phyloP scores from a whole-genome alignment of 2,797 vertebrate species.

The Anomalospiza imberbis region DNA sequence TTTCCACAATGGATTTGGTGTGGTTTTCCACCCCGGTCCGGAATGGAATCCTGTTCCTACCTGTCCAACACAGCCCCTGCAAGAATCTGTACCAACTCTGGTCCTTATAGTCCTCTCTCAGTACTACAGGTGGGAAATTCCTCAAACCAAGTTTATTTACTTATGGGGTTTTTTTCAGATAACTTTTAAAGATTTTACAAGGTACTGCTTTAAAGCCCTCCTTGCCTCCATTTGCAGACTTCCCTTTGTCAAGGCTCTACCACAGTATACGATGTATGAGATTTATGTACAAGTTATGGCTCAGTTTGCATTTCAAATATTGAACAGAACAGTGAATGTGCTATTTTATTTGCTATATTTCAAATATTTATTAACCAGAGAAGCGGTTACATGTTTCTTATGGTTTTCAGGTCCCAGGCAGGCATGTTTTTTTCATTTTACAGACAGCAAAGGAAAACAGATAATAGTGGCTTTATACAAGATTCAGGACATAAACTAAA shows the following conservation, averaged over 20 bases:
- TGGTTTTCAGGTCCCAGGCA: not conserved
- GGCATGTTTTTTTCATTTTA: not conserved
- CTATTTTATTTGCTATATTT: not conserved
- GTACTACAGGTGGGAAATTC: not conserved
- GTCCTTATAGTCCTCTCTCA: not conserved
- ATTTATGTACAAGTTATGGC: not conserved
- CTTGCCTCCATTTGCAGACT: not conserved
- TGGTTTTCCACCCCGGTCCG: not conserved
- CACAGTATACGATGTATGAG: not conserved
- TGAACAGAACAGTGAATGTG: not conserved
- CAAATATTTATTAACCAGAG: not conserved
- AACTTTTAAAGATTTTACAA: not conserved
- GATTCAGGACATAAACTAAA: not conserved
- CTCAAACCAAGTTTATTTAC: not conserved
- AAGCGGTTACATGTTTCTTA: not conserved
- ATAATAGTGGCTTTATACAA: not conserved
- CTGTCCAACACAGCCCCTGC: not conserved
- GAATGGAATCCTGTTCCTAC: not conserved
- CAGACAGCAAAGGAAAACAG: not conserved
- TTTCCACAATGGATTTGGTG: not conserved
- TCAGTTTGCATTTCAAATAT: not conserved
- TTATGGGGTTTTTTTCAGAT: rapidly evolving
- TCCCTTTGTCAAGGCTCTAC: not conserved
- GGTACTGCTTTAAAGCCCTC: not conserved
- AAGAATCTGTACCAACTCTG: not conserved